These are phyloP conservation scores for Lordiphosa fenestrarum DNA, from an alignment of 2,888 invertebrate genomes.

Conservation along the genomic window DNA sequence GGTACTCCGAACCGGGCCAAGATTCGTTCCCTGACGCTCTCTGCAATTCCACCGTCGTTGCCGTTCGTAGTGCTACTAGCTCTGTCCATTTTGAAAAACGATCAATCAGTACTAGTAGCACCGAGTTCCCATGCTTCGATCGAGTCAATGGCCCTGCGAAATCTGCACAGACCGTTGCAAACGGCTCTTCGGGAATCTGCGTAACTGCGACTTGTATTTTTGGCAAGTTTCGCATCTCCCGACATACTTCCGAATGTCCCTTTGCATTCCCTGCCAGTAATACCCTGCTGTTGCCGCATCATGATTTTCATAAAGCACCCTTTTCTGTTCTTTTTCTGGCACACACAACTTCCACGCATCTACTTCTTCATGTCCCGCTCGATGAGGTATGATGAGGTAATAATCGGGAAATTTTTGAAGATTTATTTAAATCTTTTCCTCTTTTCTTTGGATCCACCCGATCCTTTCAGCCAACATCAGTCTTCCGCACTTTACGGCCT, in stretches of 20 bases:
- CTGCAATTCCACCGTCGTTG: too few relatives aligned
- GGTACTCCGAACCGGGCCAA: too few relatives aligned
- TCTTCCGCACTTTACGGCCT: too few relatives aligned
- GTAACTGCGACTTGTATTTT: not conserved
- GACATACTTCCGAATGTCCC: not conserved
- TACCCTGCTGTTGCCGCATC: not conserved
- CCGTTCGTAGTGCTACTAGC: too few relatives aligned
- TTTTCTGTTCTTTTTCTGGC: not conserved
- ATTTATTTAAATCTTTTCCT: too few relatives aligned
- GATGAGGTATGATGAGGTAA: too few relatives aligned
- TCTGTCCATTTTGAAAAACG: too few relatives aligned
- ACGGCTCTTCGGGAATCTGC: constrained; percentile 2
- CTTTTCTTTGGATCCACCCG: too few relatives aligned
- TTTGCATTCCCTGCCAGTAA: not conserved
- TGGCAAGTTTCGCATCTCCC: not conserved
- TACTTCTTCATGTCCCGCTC: too few relatives aligned
- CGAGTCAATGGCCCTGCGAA: not conserved
- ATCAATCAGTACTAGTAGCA: not conserved
- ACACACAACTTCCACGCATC: not conserved
- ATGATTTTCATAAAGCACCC: not conserved
- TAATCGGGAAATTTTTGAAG: too few relatives aligned
- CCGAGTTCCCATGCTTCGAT: not conserved
- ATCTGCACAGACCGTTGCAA: constrained; percentile 3
- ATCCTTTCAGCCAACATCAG: too few relatives aligned
- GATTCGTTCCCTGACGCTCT: too few relatives aligned